phyloP scores from a whole-genome alignment of 1,140 invertebrate genomes.

The Holcopasites calliopsidis region DNA sequence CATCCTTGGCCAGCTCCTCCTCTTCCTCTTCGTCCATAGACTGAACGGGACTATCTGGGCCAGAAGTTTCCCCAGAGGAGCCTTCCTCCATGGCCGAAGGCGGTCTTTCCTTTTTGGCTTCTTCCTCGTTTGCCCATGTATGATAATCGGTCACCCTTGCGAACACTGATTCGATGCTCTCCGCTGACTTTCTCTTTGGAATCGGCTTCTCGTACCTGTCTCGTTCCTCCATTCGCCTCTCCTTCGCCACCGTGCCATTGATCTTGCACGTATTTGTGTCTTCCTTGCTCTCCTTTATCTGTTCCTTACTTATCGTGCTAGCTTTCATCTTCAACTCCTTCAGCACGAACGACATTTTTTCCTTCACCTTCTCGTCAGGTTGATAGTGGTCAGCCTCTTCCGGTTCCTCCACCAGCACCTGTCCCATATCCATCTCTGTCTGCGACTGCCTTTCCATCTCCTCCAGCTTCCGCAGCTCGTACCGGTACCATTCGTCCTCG shows the following conservation, averaged over 20 bases:
- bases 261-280: slow-evolving; percentile 56
- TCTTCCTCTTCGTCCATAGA: slow-evolving; percentile 82
- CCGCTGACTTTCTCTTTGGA: slow-evolving; percentile 74
- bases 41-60: slow-evolving; percentile 89
- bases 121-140: slow-evolving; percentile 76
- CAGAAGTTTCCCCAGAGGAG: slow-evolving; percentile 91
- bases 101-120: slow-evolving; percentile 79
- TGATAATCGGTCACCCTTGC: slow-evolving; percentile 80
- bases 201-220: slow-evolving; percentile 71
- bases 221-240: slow-evolving; percentile 61
- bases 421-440: slow-evolving; percentile 83
- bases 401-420: slow-evolving; percentile 82
- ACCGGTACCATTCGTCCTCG: slow-evolving; percentile 96
- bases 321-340: slow-evolving; percentile 87
- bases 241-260: slow-evolving; percentile 69
- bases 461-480: slow-evolving; percentile 92
- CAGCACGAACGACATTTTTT: slow-evolving; percentile 88
- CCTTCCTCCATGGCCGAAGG: slow-evolving; percentile 75
- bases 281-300: slow-evolving; percentile 59
- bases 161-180: slow-evolving; percentile 76
- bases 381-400: slow-evolving; percentile 81
- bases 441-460: slow-evolving; percentile 89
- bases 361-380: slow-evolving; percentile 86
- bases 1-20: slow-evolving; percentile 66
- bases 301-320: slow-evolving; percentile 68